Conservation (phyloP, 2,113 vertebrate species). For the Brachyhypopomus occidentalis region DNA sequence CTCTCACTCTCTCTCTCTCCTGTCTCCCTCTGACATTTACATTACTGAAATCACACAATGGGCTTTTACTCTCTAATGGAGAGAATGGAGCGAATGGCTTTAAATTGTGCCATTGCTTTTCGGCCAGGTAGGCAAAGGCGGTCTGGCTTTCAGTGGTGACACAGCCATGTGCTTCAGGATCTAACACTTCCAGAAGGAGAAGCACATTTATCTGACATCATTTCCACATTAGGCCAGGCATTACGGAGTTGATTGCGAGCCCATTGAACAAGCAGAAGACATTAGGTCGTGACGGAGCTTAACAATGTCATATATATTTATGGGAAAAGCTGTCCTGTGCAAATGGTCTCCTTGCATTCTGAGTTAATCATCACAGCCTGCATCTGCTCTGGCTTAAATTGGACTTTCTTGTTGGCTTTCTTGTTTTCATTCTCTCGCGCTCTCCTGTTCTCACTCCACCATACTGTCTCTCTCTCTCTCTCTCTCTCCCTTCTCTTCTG, state of each 20-base stretch:
- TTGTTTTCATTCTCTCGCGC: too few species aligned
- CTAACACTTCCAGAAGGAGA: neutral
- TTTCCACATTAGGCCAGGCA: neutral
- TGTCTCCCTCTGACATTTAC: neutral
- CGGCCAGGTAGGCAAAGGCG: neutral
- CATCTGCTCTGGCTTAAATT: neutral
- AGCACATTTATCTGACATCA: neutral
- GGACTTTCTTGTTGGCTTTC: too few species aligned
- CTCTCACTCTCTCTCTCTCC: neutral
- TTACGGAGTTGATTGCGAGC: neutral
- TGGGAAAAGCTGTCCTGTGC: slow-evolving; percentile 7
- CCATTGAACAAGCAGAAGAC: neutral
- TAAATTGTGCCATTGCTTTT: neutral
- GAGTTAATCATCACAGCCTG: neutral
- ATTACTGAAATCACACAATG: slow-evolving; percentile 9
- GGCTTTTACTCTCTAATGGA: slow-evolving; percentile 7
- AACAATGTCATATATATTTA: slow-evolving; percentile 8
- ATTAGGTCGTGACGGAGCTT: neutral
- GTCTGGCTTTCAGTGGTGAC: neutral
- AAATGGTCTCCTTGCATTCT: too few species aligned
- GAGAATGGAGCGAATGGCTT: neutral
- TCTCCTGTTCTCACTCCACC: too few species aligned
- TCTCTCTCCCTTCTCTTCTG: neutral
- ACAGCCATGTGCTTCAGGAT: neutral
- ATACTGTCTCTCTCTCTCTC: neutral